These are phyloP conservation scores for Papilio gigon DNA, from an alignment of 2,888 invertebrate genomes.

Conservation along the genomic window DNA sequence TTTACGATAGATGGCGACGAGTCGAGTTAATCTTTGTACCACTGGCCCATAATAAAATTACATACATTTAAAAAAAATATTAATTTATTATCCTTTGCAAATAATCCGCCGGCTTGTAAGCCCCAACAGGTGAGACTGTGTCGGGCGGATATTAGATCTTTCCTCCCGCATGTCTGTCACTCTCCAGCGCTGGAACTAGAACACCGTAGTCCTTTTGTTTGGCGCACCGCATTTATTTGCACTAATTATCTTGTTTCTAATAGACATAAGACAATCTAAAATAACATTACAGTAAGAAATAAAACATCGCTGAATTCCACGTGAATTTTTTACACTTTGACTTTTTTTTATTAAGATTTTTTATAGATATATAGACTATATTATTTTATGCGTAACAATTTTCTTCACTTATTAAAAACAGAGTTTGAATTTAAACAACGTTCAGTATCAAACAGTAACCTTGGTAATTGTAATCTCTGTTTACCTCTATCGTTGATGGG, in stretches of 20 bases:
- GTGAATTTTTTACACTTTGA: too few relatives aligned
- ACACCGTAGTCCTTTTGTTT: constrained; percentile 25
- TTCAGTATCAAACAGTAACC: too few relatives aligned
- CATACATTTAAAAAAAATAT: too few relatives aligned
- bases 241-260: background rate
- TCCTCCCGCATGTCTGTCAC: constrained; percentile 17
- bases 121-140: constrained; percentile 17
- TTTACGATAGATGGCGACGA: background rate
- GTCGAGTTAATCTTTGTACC: too few relatives aligned
- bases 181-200: constrained; percentile 19
- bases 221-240: background rate
- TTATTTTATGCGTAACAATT: too few relatives aligned
- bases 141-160: constrained; percentile 36
- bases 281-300: background rate
- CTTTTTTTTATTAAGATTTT: too few relatives aligned
- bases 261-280: background rate
- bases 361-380: too few relatives aligned
- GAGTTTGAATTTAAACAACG: too few relatives aligned
- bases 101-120: constrained; percentile 20
- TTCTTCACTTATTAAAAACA: too few relatives aligned
- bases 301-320: too few relatives aligned
- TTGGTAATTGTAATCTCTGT: background rate
- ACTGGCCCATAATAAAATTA: too few relatives aligned
- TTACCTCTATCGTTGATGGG: background rate
- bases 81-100: background rate